Base-by-base conservation (phyloP, 1,140 invertebrate species). In the Phymastichus coffea region DNA sequence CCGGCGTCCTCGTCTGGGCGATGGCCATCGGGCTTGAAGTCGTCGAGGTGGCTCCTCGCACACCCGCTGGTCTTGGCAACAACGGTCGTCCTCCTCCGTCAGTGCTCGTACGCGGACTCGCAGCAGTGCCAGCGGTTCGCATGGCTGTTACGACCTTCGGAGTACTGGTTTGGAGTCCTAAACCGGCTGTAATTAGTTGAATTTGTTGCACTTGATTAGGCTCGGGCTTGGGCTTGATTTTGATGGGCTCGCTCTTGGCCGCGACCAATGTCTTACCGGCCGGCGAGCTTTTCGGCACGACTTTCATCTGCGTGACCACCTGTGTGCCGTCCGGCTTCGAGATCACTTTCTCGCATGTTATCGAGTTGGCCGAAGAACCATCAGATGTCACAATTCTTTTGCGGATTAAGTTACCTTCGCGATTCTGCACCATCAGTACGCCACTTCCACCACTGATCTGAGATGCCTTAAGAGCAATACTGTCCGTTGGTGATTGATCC, bases 401-500 rank as follows among this genome's bases (percentile, higher is more conserved):
- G 7, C 77, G 67, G 2, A 77, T 66, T 19, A 80, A 66, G 25
- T 73, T 76, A 15, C 69, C 67, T 20, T 78, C 73, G 15, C 77
- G 71, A 63, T 78, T 79, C 55, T 73, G 76, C 6, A 80, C 71
- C 76, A 80, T 79, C 14, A 78, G 51, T 6, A 79, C 75, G 25
- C 70, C 65, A 25, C 71, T 66, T 1, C 25, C 20, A 1, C 69
- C 61, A 0, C 69, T 55, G 0, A 72, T 67, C 0, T 70, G 66
- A 20, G 25, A 49, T 1, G 71, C 67, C 59, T 78, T 79, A 0
- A 75, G 65, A 0, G 66, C 79, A n/a, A 85, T 65, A 69, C 85
- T 85, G 10, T 83, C 83, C 17, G 74, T 71, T 4, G 74, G 72
- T 0, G 85, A 82, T 0, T 86, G 85, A 67, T 86, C 84, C 15